Percentiles rank a stretch among this genome's conserved stretches.
phyloP scores from a whole-genome alignment of 1,140 invertebrate species.

The Goniozus legneri region DNA sequence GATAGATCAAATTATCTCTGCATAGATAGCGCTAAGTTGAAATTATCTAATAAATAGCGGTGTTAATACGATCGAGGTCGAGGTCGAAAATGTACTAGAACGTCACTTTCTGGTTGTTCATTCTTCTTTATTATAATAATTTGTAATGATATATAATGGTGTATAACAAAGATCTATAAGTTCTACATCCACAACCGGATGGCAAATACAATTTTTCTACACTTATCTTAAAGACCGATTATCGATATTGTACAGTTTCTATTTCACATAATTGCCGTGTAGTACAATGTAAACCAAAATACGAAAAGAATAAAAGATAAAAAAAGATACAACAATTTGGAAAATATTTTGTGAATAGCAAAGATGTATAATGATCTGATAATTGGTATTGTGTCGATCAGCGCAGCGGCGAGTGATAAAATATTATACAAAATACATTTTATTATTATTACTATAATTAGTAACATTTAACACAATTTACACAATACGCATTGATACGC shows the following conservation, averaged over 20 bases:
- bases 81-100: too few species aligned
- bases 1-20: too few species aligned
- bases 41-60: too few species aligned
- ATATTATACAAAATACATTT: slow-evolving; percentile 40
- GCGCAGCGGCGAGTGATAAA: slow-evolving; percentile 17
- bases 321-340: too few species aligned
- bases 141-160: slow-evolving; percentile 33
- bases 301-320: too few species aligned
- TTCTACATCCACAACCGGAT: slow-evolving; percentile 49
- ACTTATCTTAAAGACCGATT: too few species aligned
- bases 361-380: too few species aligned
- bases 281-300: too few species aligned
- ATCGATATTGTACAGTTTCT: slow-evolving; percentile 31
- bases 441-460: slow-evolving; percentile 37
- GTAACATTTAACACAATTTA: slow-evolving; percentile 42
- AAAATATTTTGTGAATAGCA: too few species aligned
- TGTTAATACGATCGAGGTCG: too few species aligned
- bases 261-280: slow-evolving; percentile 11
- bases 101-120: too few species aligned
- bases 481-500: slow-evolving; percentile 28
- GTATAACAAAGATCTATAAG: slow-evolving; percentile 51
- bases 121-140: slow-evolving; percentile 43
- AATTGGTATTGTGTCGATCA: background rate
- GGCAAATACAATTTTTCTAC: slow-evolving; percentile 46
- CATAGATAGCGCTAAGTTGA: too few species aligned